phyloP scores from a whole-genome alignment of 2,113 vertebrate species.

The Poeciliopsis turrubarensis region DNA sequence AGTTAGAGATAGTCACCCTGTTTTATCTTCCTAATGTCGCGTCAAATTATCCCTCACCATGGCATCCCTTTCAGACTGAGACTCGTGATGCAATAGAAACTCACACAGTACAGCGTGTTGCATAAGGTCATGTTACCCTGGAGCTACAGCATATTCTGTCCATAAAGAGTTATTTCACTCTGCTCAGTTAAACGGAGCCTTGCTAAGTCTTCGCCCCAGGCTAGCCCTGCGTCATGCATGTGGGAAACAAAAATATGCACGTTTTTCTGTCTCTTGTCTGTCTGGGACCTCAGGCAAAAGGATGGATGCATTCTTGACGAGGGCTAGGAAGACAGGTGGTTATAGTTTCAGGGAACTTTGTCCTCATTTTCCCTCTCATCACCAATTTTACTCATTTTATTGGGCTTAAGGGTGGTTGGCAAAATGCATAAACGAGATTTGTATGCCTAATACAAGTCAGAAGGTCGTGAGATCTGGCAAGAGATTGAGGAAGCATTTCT shows the following conservation, averaged over 20 bases:
- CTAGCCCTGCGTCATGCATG: slow-evolving; percentile 28
- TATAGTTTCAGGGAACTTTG: neutral
- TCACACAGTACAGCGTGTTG: slow-evolving; percentile 32
- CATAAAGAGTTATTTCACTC: slow-evolving; percentile 36
- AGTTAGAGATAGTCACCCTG: neutral
- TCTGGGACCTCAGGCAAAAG: slow-evolving; percentile 32
- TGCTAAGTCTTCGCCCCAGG: slow-evolving; percentile 39
- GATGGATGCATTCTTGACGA: slow-evolving; percentile 27
- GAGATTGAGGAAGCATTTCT: slow-evolving; percentile 40
- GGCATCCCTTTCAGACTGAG: slow-evolving; percentile 8
- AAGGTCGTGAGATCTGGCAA: slow-evolving; percentile 62
- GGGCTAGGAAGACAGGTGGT: neutral
- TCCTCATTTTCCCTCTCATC: neutral
- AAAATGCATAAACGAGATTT: slow-evolving; percentile 25
- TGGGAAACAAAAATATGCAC: slow-evolving; percentile 25
- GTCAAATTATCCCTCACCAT: slow-evolving; percentile 14
- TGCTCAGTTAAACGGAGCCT: slow-evolving; percentile 29
- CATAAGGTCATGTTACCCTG: slow-evolving; percentile 50
- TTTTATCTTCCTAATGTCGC: neutral
- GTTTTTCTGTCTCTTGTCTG: slow-evolving; percentile 16
- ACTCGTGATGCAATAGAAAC: slow-evolving; percentile 35
- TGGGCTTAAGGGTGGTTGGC: slow-evolving; percentile 20
- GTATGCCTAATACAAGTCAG: slow-evolving; percentile 46
- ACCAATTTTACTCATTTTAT: slow-evolving; percentile 11
- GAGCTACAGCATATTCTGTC: slow-evolving; percentile 35